phyloP scores from a whole-genome alignment of 2,797 vertebrate species.

The Platalea minor region DNA sequence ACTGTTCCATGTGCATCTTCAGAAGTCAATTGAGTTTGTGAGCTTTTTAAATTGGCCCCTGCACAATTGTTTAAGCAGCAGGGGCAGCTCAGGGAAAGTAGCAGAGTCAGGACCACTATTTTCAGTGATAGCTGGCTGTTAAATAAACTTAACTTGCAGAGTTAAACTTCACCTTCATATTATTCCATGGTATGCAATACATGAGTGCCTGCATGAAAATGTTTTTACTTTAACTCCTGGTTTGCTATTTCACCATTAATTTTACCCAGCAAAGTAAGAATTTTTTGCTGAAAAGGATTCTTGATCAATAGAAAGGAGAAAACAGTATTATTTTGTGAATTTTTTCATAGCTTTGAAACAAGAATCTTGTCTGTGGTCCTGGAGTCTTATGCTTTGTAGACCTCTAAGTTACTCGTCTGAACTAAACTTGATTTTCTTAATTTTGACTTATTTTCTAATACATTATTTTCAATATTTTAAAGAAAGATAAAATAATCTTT shows the following conservation, averaged over 20 bases:
- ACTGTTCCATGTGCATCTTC: neutral
- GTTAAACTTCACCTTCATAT: neutral
- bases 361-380: neutral
- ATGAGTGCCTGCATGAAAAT: neutral
- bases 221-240: neutral
- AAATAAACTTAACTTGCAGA: neutral
- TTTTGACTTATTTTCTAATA: neutral
- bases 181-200: neutral
- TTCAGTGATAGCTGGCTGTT: neutral
- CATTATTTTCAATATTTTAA: neutral
- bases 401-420: neutral
- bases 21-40: neutral
- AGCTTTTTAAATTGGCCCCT: neutral
- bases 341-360: neutral
- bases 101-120: neutral
- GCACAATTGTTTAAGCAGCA: neutral
- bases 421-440: neutral
- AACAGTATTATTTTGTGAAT: neutral
- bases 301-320: neutral
- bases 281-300: neutral
- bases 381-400: neutral
- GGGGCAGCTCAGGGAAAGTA: neutral
- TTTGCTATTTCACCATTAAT: neutral
- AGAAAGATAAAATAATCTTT: neutral
- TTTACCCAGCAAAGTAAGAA: neutral